These are phyloP conservation scores for Syngnathus acus DNA, from an alignment of 2,797 vertebrate species.

Conservation along the genomic window DNA sequence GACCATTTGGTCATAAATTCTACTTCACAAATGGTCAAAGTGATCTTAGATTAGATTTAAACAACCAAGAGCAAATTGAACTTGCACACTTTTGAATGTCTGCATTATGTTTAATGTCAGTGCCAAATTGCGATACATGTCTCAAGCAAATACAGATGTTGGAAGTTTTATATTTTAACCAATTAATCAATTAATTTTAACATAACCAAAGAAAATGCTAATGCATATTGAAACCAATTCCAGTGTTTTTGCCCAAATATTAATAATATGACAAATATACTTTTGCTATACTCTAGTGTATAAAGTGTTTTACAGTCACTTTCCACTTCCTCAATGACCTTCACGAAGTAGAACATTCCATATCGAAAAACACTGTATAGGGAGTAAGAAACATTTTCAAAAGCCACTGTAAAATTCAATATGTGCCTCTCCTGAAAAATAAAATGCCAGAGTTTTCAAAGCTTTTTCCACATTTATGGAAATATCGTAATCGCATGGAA, in stretches of 20 bases:
- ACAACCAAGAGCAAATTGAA: no score
- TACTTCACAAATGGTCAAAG: no score
- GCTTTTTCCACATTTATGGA: conserved; percentile 47
- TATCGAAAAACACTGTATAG: background rate
- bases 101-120: no score
- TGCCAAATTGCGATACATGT: no score
- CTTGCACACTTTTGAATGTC: no score
- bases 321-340: conserved; percentile 1
- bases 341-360: conserved; percentile 18
- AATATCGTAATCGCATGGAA: conserved; percentile 53
- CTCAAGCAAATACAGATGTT: no score
- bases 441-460: conserved; percentile 52
- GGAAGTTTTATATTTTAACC: no score
- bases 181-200: no score
- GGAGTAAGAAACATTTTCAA: conserved; percentile 28
- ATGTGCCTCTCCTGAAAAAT: conserved; percentile 36
- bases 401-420: conserved; percentile 39
- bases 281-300: background rate
- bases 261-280: background rate
- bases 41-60: no score
- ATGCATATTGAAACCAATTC: no score
- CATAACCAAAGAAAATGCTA: no score
- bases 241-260: background rate
- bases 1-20: no score
- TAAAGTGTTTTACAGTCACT: background rate